Conservation (phyloP, 2,888 invertebrate species). For the Tuta absoluta region DNA sequence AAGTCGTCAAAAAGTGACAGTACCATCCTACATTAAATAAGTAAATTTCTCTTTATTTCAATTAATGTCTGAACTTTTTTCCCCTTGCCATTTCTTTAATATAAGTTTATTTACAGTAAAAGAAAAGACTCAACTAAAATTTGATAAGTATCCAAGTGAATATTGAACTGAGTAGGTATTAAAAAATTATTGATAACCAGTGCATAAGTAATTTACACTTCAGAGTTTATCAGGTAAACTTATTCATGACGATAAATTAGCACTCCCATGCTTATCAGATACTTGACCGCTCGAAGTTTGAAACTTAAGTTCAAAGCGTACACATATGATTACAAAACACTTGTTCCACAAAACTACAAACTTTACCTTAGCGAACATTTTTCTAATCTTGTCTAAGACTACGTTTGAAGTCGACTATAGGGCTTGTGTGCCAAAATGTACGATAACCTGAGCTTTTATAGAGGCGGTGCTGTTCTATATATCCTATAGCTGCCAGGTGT, state of each 20-base stretch:
- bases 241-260: background rate
- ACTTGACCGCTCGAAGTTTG: background rate
- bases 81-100: too few relatives aligned
- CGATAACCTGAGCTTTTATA: slow-evolving; percentile 74
- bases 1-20: too few relatives aligned
- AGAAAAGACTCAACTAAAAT: too few relatives aligned
- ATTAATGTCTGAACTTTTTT: too few relatives aligned
- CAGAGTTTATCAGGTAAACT: too few relatives aligned
- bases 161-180: too few relatives aligned
- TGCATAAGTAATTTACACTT: too few relatives aligned
- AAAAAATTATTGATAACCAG: too few relatives aligned
- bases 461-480: slow-evolving; percentile 46
- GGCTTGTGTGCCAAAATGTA: slow-evolving; percentile 73
- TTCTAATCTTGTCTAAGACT: slow-evolving; percentile 58
- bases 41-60: too few relatives aligned
- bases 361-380: slow-evolving; percentile 76
- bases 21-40: too few relatives aligned
- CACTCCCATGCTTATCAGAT: background rate
- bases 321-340: background rate
- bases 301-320: background rate
- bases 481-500: slow-evolving; percentile 54
- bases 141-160: too few relatives aligned
- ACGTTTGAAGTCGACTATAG: slow-evolving; percentile 66
- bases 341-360: slow-evolving; percentile 21
- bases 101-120: too few relatives aligned